A percentile compares a stretch with the other conserved stretches of the same genome.
Conservation (phyloP, 2,797 vertebrate genomes). For the Phrynocephalus guinanensis region DNA sequence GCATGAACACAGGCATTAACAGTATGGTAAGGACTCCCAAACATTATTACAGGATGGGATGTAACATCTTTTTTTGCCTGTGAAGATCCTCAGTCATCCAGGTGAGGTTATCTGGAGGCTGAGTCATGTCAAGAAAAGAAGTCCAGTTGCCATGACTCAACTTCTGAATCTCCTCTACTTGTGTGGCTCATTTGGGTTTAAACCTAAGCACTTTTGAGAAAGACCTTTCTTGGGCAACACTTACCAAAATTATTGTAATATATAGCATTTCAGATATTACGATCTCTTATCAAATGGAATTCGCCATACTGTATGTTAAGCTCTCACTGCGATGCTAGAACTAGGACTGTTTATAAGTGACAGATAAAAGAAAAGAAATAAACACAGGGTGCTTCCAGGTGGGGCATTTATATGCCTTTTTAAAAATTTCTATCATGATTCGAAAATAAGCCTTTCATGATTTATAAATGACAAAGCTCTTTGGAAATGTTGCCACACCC, state of each 20-base stretch:
- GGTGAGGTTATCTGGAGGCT: too few species aligned
- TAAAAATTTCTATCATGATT: too few species aligned
- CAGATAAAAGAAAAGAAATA: background rate
- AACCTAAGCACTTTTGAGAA: background rate
- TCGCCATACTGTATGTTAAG: background rate
- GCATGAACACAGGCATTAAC: too few species aligned
- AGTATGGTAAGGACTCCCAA: too few species aligned
- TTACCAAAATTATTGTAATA: background rate
- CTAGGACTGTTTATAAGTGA: background rate
- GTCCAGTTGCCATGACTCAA: too few species aligned
- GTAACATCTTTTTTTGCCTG: background rate
- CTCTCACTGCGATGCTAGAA: background rate
- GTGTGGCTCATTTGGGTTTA: background rate
- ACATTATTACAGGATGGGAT: background rate
- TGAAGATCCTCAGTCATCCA: too few species aligned
- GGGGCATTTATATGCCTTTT: too few species aligned
- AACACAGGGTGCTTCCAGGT: background rate
- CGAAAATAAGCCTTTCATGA: too few species aligned
- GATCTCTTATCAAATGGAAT: background rate
- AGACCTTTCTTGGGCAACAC: background rate
- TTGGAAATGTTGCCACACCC: too few species aligned
- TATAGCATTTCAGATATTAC: background rate
- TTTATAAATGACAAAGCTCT: too few species aligned
- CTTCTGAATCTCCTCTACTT: background rate
- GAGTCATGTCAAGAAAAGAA: too few species aligned